A percentile compares a stretch with the other conserved stretches of the same genome.
phyloP scores from a whole-genome alignment of 2,888 invertebrate species.

The Andrena haemorrhoa region DNA sequence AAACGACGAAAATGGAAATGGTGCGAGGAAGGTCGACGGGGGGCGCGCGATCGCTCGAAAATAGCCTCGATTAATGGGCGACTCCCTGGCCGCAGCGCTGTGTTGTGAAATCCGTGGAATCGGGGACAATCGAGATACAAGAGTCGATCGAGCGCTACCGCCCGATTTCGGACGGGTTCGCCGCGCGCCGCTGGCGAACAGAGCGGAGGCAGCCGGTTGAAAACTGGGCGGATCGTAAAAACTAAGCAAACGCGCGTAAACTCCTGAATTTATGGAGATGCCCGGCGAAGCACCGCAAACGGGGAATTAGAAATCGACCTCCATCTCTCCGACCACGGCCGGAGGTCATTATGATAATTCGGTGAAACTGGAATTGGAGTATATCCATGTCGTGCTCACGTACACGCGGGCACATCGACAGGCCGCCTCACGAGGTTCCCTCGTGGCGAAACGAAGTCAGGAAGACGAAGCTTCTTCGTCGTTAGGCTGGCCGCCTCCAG shows the following conservation, averaged over 20 bases:
- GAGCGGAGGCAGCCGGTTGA: constrained; percentile 42
- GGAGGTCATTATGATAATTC: constrained; percentile 77
- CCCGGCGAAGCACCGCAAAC: constrained; percentile 67
- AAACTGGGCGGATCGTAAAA: constrained; percentile 77
- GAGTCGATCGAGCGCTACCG: constrained; percentile 38
- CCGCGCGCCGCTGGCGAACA: neutral
- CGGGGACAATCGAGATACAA: constrained; percentile 52
- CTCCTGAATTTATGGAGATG: constrained; percentile 77
- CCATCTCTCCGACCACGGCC: constrained; percentile 68
- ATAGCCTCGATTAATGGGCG: constrained; percentile 27
- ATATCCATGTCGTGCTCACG: constrained; percentile 53
- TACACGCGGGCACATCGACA: constrained; percentile 16
- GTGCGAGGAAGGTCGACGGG: constrained; percentile 31
- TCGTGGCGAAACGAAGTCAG: constrained; percentile 33
- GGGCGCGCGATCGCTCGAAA: constrained; percentile 41
- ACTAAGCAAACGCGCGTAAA: constrained; percentile 77
- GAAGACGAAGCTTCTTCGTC: constrained; percentile 5
- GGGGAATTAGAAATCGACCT: constrained; percentile 81
- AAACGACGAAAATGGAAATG: constrained; percentile 51
- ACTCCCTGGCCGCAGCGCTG: constrained; percentile 1
- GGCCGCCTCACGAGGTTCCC: neutral
- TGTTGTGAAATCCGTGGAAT: constrained; percentile 58
- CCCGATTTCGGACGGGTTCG: constrained; percentile 39
- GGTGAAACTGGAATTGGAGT: constrained; percentile 78
- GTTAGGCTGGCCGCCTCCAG: neutral